These are phyloP conservation scores for Caerostris extrusa DNA, from an alignment of 1,140 invertebrate species.

Conservation along the genomic window DNA sequence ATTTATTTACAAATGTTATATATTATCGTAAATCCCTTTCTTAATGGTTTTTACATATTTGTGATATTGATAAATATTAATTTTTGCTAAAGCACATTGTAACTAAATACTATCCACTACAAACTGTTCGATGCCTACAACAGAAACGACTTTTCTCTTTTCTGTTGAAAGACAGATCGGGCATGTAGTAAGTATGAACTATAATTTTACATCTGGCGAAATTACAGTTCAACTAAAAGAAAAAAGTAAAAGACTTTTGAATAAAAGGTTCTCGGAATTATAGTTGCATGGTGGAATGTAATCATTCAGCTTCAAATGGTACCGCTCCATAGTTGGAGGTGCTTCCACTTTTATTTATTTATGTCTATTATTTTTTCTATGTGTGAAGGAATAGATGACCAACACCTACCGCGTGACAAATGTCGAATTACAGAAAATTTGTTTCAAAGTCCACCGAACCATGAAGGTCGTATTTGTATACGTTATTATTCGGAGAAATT, in stretches of 20 bases:
- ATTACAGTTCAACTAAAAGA: background rate
- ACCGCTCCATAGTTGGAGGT: background rate
- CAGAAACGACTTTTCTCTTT: no score
- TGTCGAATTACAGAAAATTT: constrained; percentile 8
- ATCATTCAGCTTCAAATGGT: constrained; percentile 14
- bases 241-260: background rate
- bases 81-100: no score
- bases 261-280: constrained; percentile 18
- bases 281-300: background rate
- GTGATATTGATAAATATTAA: no score
- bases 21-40: no score
- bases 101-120: no score
- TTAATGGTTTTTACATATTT: no score
- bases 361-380: background rate
- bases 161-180: no score
- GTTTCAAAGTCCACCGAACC: background rate
- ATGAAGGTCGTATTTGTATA: constrained; percentile 42
- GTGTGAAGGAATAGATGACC: constrained; percentile 30
- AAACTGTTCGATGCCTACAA: no score
- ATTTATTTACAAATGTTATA: no score
- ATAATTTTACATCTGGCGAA: background rate
- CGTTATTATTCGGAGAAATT: constrained; percentile 13
- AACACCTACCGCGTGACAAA: constrained; percentile 17
- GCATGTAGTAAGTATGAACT: background rate
- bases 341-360: background rate